Base-by-base conservation (phyloP, 2,113 vertebrate species). In the Danionella cerebrum region DNA sequence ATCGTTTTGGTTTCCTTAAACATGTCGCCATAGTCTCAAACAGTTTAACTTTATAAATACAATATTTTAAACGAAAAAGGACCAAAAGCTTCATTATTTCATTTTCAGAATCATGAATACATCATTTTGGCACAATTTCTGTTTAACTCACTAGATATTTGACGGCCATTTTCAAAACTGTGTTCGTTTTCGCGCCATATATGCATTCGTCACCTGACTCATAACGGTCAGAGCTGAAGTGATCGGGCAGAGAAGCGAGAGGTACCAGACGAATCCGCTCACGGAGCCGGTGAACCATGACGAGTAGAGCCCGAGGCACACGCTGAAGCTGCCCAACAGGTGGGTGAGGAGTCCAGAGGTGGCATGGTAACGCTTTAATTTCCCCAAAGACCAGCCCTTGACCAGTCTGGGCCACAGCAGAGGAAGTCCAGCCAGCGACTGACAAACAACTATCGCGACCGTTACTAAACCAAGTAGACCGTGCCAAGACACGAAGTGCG, bases 131-230 rank as follows among this genome's bases (percentile, higher is more conserved):
- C n/a, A 41, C 3, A 41, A 41, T 41, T 5, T 41, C 39, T 41
- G 38, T 41, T 5, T 6, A 16, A 14, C 39, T 14, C 14, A 9
- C 4, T 3, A 19, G 4, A 14, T 1, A 2, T 8, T 1, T 10
- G 2, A 25, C 2, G 5, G 22, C 18, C 1, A 2, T 9, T 6
- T 42, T 96, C 86, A 97, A 9, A 90, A 93, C 79, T 94, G 90
- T 54, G 91, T 83, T 47, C 89, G 89, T 71, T 96, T 98, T 75
- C 90, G 94, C 45, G 92, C 91, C 70, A 94, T 80, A 76, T 98
- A 97, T 0, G 93, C 89, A 0, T 89, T 92, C 82, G 90, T 95
- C 62, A 98, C 92, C 80, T 99, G 96, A 79, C 85, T 95, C 94
- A 98, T 99, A 53, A 98, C 83, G 60, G 93, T 84, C 68, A 98